These are phyloP conservation scores for Mystacornis crossleyi DNA, from an alignment of 2,113 vertebrate genomes.

Conservation along the genomic window DNA sequence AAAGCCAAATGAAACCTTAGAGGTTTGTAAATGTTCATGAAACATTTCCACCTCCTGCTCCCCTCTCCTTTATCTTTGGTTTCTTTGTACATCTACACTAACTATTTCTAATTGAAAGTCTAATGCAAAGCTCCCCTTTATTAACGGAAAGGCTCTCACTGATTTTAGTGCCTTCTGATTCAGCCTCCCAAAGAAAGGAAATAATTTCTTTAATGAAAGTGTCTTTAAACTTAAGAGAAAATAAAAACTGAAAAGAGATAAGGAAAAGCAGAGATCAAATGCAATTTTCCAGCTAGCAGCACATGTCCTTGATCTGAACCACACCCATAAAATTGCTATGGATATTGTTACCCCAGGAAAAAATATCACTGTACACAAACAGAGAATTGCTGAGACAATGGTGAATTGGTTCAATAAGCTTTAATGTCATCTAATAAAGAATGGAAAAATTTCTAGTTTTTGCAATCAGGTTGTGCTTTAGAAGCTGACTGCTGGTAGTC, in stretches of 20 bases:
- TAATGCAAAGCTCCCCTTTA: neutral
- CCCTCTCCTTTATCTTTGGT: conserved; percentile 34
- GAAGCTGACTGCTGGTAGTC: neutral
- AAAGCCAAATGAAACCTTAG: conserved; percentile 63
- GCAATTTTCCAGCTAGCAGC: conserved; percentile 37
- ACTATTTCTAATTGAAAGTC: conserved; percentile 37
- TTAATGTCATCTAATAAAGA: neutral
- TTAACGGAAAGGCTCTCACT: neutral
- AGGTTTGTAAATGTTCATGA: conserved; percentile 58
- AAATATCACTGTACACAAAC: neutral
- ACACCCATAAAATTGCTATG: neutral
- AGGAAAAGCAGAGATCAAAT: conserved; percentile 29
- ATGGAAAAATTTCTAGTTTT: neutral
- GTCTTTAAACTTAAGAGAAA: conserved; percentile 14
- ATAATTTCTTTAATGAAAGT: conserved; percentile 12
- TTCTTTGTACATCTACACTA: conserved; percentile 47
- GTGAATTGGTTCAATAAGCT: neutral
- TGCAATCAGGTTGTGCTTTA: neutral
- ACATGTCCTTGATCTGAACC: neutral
- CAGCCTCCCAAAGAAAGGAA: conserved; percentile 16
- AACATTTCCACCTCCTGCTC: conserved; percentile 26
- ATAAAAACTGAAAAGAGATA: neutral
- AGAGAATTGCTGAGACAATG: neutral
- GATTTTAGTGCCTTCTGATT: neutral
- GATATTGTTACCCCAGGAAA: neutral